Percentiles rank a stretch among this genome's conserved stretches.
These are phyloP conservation scores for Eupithecia insigniata DNA, from an alignment of 2,888 invertebrate species.

Conservation along the genomic window DNA sequence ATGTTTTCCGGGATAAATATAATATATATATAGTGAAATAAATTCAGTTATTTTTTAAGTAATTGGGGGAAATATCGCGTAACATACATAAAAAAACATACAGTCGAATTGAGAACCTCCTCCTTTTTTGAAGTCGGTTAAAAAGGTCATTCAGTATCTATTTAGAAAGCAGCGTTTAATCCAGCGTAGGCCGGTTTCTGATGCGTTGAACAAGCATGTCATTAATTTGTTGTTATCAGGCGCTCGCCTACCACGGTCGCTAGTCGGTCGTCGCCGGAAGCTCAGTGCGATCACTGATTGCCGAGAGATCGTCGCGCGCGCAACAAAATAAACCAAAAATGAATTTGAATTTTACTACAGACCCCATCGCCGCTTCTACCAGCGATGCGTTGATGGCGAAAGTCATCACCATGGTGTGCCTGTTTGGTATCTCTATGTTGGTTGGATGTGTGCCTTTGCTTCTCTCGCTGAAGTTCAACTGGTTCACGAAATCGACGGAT, in stretches of 20 bases:
- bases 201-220: slow-evolving; percentile 59
- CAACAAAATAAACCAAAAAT: slow-evolving; percentile 44
- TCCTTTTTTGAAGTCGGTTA: too few species aligned
- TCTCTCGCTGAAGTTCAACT: slow-evolving; percentile 87
- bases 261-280: slow-evolving; percentile 60
- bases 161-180: slow-evolving; percentile 29
- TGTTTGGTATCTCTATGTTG: slow-evolving; percentile 89
- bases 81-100: too few species aligned
- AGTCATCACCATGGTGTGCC: slow-evolving; percentile 89
- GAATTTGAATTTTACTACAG: slow-evolving; percentile 55
- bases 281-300: slow-evolving; percentile 62
- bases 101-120: too few species aligned
- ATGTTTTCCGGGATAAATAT: too few species aligned
- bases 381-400: slow-evolving; percentile 87
- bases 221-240: slow-evolving; percentile 75
- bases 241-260: slow-evolving; percentile 66
- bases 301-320: slow-evolving; percentile 53
- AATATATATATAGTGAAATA: too few species aligned
- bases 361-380: slow-evolving; percentile 44
- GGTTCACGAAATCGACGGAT: slow-evolving; percentile 78
- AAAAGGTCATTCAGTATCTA: slow-evolving; percentile 22
- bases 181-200: slow-evolving; percentile 31
- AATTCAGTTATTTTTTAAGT: too few species aligned
- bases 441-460: slow-evolving; percentile 91
- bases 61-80: too few species aligned